A percentile compares a stretch with the other conserved stretches of the same genome.
These are phyloP conservation scores for Hermetia illucens DNA, from an alignment of 1,140 invertebrate genomes.

Conservation along the genomic window DNA sequence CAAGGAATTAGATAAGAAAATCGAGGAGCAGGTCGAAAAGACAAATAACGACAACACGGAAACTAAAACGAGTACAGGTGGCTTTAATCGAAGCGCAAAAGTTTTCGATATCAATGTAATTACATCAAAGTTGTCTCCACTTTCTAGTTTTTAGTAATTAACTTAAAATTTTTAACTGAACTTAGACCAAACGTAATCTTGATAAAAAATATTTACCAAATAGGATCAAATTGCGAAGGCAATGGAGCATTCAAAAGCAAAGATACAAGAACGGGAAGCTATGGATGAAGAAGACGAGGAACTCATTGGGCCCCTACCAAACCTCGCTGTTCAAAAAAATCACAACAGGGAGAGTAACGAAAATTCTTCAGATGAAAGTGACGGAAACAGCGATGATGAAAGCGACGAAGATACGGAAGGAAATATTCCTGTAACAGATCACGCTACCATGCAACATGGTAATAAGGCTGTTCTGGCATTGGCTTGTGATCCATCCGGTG, in stretches of 20 bases:
- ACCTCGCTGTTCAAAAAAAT: conserved; percentile 3
- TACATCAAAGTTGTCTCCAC: not conserved
- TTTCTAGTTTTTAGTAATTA: conserved; percentile 4
- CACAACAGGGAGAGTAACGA: conserved; percentile 10
- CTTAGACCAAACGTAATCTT: not conserved
- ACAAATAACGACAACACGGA: conserved; percentile 48
- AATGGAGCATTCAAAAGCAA: conserved; percentile 11
- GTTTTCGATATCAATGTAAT: conserved; percentile 50
- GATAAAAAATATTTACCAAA: not conserved
- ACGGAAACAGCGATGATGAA: conserved; percentile 32
- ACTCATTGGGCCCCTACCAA: conserved; percentile 17
- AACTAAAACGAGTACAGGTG: conserved; percentile 57
- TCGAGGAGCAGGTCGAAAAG: conserved; percentile 53
- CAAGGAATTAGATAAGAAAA: conserved; percentile 35
- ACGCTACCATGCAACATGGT: conserved; percentile 75
- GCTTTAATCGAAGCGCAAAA: conserved; percentile 66
- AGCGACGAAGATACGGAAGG: conserved; percentile 35
- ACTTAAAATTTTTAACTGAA: conserved; percentile 1
- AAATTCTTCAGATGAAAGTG: conserved; percentile 9
- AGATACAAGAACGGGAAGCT: not conserved
- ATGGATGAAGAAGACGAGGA: conserved; percentile 13
- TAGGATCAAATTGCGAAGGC: conserved; percentile 23
- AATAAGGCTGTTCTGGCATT: conserved; percentile 75
- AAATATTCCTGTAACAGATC: conserved; percentile 63
- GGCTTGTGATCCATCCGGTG: conserved; percentile 82